Evolutionary conservation across 2,888 invertebrate species (phyloP).

Genomic region (Drosophila austrosaltans): DNA sequence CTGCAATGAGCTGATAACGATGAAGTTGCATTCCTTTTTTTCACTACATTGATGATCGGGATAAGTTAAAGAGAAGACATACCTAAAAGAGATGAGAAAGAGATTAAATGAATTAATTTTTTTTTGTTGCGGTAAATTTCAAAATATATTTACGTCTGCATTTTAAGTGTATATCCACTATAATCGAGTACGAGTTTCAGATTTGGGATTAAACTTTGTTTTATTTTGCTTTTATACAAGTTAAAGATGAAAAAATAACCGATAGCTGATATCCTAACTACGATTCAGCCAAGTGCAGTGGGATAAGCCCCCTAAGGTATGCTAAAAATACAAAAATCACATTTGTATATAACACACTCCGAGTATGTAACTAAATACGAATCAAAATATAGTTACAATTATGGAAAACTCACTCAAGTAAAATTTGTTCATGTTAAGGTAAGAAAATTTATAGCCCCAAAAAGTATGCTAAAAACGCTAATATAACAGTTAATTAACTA

Average conservation of each 20-base stretch:
- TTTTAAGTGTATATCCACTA: too few species aligned
- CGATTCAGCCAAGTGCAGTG: too few species aligned
- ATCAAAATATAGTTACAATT: too few species aligned
- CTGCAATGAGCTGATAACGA: constrained; percentile 15
- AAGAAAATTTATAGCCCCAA: not conserved
- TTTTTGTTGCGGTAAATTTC: constrained; percentile 2
- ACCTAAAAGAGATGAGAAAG: constrained; percentile 1
- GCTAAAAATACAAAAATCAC: too few species aligned
- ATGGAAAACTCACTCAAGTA: not conserved
- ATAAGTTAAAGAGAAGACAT: constrained; percentile 5
- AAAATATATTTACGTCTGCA: not conserved
- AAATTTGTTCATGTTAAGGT: not conserved
- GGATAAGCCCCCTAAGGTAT: not conserved
- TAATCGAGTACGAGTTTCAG: not conserved
- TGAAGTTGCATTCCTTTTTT: constrained; percentile 9
- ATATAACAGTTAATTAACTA: not conserved
- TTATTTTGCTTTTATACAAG: not conserved
- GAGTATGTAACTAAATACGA: too few species aligned
- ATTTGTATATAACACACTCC: too few species aligned
- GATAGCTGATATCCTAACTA: too few species aligned
- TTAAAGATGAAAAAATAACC: too few species aligned
- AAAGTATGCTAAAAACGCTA: not conserved
- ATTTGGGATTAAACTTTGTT: not conserved
- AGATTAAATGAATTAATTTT: not conserved
- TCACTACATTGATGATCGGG: constrained; percentile 4